phyloP scores from a whole-genome alignment of 2,113 vertebrate species.

The Pseudopipra pipra region DNA sequence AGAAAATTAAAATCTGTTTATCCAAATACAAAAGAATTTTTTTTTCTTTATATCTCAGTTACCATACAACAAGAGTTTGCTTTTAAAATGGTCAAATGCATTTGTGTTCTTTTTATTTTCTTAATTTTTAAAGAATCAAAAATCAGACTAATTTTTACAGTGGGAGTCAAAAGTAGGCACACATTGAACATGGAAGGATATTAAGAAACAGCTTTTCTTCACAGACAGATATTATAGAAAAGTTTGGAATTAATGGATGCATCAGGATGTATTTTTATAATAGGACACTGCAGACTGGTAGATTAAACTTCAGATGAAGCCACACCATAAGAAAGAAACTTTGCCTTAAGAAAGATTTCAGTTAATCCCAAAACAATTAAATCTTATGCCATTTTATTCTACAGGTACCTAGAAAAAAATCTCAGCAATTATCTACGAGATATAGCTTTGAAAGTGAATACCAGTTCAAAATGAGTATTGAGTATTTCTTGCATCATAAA shows the following conservation, averaged over 20 bases:
- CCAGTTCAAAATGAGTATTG: not conserved
- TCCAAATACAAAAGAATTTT: not conserved
- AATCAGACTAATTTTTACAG: not conserved
- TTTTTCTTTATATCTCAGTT: not conserved
- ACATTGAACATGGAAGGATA: not conserved
- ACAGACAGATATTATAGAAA: not conserved
- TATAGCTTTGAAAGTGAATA: not conserved
- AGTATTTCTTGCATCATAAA: not conserved
- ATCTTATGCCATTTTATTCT: not conserved
- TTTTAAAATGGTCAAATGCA: not conserved
- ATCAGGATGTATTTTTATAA: not conserved
- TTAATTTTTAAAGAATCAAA: not conserved
- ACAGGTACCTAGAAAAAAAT: not conserved
- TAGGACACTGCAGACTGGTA: not conserved
- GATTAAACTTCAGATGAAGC: not conserved
- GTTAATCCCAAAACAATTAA: not conserved
- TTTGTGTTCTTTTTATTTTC: not conserved
- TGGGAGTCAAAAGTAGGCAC: not conserved
- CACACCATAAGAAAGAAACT: not conserved
- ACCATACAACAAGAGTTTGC: not conserved
- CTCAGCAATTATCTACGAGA: not conserved
- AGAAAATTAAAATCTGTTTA: not conserved
- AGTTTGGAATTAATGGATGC: not conserved
- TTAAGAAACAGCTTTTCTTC: not conserved
- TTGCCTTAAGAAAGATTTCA: not conserved